These are phyloP conservation scores for Limnothrissa miodon DNA, from an alignment of 2,113 vertebrate species.

Conservation along the genomic window DNA sequence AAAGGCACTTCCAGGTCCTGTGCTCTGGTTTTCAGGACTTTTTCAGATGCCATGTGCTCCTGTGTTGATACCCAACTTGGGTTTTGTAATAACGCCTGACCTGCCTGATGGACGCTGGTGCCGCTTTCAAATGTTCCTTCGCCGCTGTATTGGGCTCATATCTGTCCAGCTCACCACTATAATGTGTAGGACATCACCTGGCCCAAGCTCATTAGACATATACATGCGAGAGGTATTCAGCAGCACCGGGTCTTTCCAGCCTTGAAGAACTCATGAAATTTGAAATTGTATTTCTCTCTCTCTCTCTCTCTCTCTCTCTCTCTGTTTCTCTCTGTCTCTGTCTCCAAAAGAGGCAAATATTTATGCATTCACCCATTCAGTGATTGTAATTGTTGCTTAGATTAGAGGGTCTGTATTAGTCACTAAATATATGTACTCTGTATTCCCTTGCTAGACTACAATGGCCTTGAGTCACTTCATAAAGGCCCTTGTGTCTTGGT, in stretches of 20 bases:
- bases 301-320: neutral
- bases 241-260: neutral
- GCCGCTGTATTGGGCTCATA: neutral
- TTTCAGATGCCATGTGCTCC: neutral
- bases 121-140: neutral
- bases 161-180: neutral
- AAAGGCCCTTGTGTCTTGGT: neutral
- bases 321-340: neutral
- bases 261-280: conserved; percentile 24
- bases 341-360: conserved; percentile 6
- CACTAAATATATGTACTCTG: neutral
- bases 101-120: neutral
- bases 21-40: neutral
- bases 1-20: neutral
- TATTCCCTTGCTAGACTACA: neutral
- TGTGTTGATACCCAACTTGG: neutral
- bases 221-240: neutral
- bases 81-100: neutral
- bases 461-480: neutral
- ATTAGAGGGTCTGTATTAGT: neutral
- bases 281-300: neutral
- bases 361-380: conserved; percentile 4
- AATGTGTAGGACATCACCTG: neutral
- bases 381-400: conserved; percentile 23
- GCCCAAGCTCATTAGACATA: neutral